These are phyloP conservation scores for Zoanthus sociatus DNA, from an alignment of 92 coral and sea anemone species.

Conservation along the genomic window DNA sequence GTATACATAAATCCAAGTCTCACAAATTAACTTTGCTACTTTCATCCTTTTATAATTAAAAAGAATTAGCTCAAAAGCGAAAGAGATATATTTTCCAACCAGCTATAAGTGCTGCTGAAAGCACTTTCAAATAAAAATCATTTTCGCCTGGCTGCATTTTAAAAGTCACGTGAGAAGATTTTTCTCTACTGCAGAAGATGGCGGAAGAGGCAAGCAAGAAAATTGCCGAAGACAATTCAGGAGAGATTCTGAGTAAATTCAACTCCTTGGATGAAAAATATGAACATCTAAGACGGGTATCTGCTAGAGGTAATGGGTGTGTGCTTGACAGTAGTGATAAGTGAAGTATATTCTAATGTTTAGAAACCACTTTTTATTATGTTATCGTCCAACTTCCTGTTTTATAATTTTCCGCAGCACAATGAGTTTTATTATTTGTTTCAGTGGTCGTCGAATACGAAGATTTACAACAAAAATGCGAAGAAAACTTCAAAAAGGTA, in stretches of 20 bases:
- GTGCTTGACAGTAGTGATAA: not conserved
- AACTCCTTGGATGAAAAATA: slow-evolving; percentile 70
- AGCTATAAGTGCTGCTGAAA: not conserved
- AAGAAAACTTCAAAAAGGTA: slow-evolving; percentile 89
- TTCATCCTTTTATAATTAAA: no score
- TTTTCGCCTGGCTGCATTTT: not conserved
- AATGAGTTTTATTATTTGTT: not conserved
- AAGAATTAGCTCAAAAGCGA: no score
- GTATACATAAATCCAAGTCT: no score
- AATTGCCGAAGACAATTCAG: slow-evolving; percentile 37
- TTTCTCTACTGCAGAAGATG: not conserved
- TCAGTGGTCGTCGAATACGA: slow-evolving; percentile 92
- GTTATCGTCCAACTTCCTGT: not conserved
- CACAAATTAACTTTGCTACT: no score
- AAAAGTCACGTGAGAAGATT: not conserved
- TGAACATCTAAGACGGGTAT: slow-evolving; percentile 67
- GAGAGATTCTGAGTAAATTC: slow-evolving; percentile 48
- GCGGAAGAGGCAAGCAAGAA: not conserved
- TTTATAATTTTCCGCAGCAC: not conserved
- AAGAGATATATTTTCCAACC: no score
- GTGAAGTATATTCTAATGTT: not conserved
- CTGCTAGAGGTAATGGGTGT: slow-evolving; percentile 70
- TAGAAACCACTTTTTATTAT: no score
- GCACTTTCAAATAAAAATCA: not conserved
- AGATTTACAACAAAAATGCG: slow-evolving; percentile 77